Evolutionary conservation across 2,113 vertebrate species (phyloP).

Genomic region (Arvicanthis niloticus): DNA sequence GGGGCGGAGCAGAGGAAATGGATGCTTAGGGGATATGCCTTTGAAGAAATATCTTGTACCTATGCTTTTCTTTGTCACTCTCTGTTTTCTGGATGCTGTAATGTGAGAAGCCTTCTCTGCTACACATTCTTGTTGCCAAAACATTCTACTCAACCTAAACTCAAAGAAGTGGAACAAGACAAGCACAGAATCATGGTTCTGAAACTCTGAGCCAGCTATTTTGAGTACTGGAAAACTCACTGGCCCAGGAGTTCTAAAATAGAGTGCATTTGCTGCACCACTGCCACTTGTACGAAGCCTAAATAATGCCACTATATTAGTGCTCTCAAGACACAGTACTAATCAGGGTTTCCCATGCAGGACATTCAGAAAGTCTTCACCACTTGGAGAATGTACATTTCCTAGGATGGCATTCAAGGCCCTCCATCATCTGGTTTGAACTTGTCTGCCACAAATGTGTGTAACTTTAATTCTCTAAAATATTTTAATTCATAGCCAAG

Average conservation of each 20-base stretch:
- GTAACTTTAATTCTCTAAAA: not conserved
- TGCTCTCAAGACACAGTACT: slow-evolving; percentile 16
- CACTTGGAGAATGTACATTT: not conserved
- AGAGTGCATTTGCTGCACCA: not conserved
- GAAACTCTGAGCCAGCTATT: not conserved
- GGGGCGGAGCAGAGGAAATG: not conserved
- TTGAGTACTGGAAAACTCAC: not conserved
- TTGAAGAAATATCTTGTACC: not conserved
- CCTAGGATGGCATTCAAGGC: not conserved
- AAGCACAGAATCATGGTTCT: not conserved
- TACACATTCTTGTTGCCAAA: not conserved
- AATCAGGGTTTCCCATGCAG: not conserved
- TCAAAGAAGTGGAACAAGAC: not conserved
- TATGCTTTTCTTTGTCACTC: not conserved
- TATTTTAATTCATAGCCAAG: not conserved
- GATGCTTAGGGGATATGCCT: not conserved
- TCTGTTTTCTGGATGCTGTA: not conserved
- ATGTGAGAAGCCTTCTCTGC: not conserved
- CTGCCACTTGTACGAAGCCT: not conserved
- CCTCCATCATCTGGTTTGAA: not conserved
- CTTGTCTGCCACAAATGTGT: not conserved
- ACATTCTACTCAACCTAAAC: not conserved
- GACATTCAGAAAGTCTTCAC: not conserved
- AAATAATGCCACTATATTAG: not conserved
- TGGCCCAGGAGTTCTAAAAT: not conserved